Evolutionary conservation across 2,888 invertebrate species (phyloP), one percentile per base, ranked within the genome.

Genomic region (Endotricha flammealis): DNA sequence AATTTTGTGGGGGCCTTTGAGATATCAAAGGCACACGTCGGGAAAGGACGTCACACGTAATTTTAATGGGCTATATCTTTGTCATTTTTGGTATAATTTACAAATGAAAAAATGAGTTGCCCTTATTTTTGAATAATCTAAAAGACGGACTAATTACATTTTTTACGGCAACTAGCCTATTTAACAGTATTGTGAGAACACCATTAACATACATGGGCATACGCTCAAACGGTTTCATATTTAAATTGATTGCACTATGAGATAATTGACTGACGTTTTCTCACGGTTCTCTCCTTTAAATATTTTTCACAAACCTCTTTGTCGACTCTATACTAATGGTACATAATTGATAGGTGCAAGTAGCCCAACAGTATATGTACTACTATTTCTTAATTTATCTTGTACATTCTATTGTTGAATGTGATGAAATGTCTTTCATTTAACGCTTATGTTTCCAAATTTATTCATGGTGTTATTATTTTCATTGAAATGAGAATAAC

Each of bases 341-440:
- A 48, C 50, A 53, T 69, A 72, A 71, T 70, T 69, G 58, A 64
- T 68, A 58, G 64, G 53, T 65, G 52, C 34, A 50, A 48, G 56
- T 55, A 39, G 50, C 44, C 49, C 42, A 33, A 44, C 49, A 46
- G 49, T 51, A 48, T 61, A 49, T 55, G 54, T 53, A 46, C 44
- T 50, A 48, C 45, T 53, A 54, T 76, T 75, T 62, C 73, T 56
- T 61, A 66, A 72, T 48, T 45, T 57, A 48, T 48, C 44, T 38
- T 60, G 48, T 51, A 45, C 49, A 52, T 53, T 55, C 66, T 47
- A 70, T 70, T 73, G 73, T 74, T 68, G 6, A 58, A 42, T 42
- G 53, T 68, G 62, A 49, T 61, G 71, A 60, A 75, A 71, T 48
- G 43, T 46, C 58, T 69, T 70, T 57, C 50, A 49, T 50, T 42